A percentile compares a stretch with the other conserved stretches of the same genome.
Conservation (phyloP, 2,888 invertebrate species). For the Cotesia congregata region DNA sequence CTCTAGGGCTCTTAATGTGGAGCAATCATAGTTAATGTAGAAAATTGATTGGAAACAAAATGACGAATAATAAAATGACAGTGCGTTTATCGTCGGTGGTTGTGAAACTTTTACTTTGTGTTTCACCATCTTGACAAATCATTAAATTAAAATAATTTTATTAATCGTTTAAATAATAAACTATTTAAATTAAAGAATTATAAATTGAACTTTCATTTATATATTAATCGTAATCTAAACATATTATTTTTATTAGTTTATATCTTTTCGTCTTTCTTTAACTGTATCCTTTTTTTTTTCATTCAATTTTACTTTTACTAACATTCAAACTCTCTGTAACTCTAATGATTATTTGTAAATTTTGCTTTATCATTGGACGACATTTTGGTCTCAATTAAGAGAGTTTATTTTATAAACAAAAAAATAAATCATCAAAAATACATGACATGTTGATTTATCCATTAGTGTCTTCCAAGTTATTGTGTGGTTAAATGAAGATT, state of each 20-base stretch:
- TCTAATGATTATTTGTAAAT: constrained; percentile 25
- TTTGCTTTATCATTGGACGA: constrained; percentile 17
- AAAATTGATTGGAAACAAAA: constrained; percentile 20
- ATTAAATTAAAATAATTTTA: constrained; percentile 6
- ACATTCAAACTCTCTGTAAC: constrained; percentile 5
- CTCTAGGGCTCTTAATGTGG: constrained; percentile 23
- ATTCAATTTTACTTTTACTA: neutral
- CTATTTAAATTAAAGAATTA: neutral
- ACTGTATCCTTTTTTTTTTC: constrained; percentile 5
- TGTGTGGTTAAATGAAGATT: constrained; percentile 29
- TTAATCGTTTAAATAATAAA: constrained; percentile 14
- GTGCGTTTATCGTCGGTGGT: constrained; percentile 46
- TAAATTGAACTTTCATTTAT: neutral
- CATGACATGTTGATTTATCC: constrained; percentile 40
- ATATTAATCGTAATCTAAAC: neutral
- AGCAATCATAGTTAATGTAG: constrained; percentile 26
- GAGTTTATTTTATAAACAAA: constrained; percentile 5
- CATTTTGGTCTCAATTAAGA: constrained; percentile 14
- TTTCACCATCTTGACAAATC: constrained; percentile 24
- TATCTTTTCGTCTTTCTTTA: neutral
- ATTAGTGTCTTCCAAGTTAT: constrained; percentile 58
- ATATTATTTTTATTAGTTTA: neutral
- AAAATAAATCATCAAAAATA: constrained; percentile 17
- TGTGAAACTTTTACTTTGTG: constrained; percentile 13
- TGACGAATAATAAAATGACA: constrained; percentile 8